A percentile compares a stretch with the other conserved stretches of the same genome.
These are phyloP conservation scores for Lophotis ruficrista DNA, from an alignment of 2,113 vertebrate genomes.

Conservation along the genomic window DNA sequence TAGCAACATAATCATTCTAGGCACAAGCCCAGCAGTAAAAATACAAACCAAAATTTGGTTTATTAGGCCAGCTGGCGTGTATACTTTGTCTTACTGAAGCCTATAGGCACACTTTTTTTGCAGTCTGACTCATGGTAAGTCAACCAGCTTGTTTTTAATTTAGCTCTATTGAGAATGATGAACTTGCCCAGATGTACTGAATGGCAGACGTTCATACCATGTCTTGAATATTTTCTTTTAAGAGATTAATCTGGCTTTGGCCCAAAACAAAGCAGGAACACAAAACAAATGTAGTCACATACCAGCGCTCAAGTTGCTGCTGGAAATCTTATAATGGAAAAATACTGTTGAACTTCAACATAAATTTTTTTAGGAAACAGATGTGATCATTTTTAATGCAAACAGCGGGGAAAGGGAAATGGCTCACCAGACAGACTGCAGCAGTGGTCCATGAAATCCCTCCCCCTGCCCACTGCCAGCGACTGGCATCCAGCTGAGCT, in stretches of 20 bases:
- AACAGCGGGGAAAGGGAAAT: background rate
- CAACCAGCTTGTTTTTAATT: background rate
- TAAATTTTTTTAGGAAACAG: background rate
- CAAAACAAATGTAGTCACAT: background rate
- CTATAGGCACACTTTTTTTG: background rate
- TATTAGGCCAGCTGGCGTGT: background rate
- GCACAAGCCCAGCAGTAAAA: background rate
- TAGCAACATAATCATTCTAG: background rate
- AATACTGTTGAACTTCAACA: background rate
- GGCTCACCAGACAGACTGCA: background rate
- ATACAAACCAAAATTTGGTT: background rate
- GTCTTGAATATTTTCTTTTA: conserved; percentile 4
- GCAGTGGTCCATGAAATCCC: background rate
- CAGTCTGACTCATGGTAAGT: background rate
- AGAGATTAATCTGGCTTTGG: background rate
- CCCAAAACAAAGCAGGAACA: background rate
- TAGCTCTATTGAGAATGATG: background rate
- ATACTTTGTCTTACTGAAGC: background rate
- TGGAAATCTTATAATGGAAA: background rate
- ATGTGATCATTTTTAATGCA: background rate
- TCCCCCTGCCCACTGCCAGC: background rate
- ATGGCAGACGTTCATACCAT: background rate
- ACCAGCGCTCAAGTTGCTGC: background rate
- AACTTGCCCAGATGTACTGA: background rate
- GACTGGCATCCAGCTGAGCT: background rate